Evolutionary conservation across 2,797 vertebrate genomes (phyloP).

Genomic region (Allobates femoralis): DNA sequence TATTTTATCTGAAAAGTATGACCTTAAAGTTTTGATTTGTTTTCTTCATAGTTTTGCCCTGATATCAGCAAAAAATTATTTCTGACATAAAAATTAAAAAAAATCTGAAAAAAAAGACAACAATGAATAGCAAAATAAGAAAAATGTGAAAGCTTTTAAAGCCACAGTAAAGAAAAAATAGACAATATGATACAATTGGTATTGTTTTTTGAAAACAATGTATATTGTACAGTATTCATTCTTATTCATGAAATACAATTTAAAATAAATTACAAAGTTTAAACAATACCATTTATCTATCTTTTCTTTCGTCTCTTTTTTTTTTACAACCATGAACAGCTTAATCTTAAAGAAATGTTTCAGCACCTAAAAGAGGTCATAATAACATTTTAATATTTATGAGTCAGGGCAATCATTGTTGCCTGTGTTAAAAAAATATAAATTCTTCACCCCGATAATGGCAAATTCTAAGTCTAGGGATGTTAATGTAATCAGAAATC

Average conservation of each 20-base stretch:
- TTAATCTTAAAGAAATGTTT: neutral
- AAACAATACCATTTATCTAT: too few relatives aligned
- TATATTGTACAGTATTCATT: too few relatives aligned
- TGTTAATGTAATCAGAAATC: conserved; percentile 49
- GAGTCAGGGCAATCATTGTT: conserved; percentile 14
- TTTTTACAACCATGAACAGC: neutral
- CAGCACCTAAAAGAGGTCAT: neutral
- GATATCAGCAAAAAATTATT: too few relatives aligned
- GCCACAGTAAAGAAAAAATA: neutral
- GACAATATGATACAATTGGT: neutral
- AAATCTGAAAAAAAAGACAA: too few relatives aligned
- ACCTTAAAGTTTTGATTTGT: too few relatives aligned
- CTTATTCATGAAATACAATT: neutral
- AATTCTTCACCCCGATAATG: conserved; percentile 17
- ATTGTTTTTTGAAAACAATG: neutral
- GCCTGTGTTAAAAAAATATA: neutral
- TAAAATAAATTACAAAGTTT: neutral
- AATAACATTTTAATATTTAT: conserved; percentile 30
- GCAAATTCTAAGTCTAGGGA: conserved; percentile 20
- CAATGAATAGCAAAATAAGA: too few relatives aligned
- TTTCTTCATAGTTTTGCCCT: too few relatives aligned
- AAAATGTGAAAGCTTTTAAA: too few relatives aligned
- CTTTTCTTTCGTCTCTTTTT: too few relatives aligned
- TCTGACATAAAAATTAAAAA: too few relatives aligned
- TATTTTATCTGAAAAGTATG: too few relatives aligned